Percentiles rank a stretch among this genome's conserved stretches.
Evolutionary conservation across 1,140 invertebrate species (phyloP).

Genomic region (Habropoda laboriosa): DNA sequence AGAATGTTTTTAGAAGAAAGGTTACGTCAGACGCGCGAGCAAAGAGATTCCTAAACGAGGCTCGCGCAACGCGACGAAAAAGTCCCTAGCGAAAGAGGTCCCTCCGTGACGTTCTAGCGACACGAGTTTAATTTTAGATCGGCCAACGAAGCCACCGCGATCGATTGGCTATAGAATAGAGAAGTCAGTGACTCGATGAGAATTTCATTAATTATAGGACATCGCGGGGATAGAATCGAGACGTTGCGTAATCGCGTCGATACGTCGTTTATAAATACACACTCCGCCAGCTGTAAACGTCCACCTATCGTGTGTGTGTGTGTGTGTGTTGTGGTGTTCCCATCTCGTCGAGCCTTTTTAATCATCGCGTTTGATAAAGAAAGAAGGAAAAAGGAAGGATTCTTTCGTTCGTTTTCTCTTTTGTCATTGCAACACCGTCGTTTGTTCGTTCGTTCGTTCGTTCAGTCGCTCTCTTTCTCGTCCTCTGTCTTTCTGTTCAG

Average conservation of each 20-base stretch:
- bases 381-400: too few relatives aligned
- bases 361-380: too few relatives aligned
- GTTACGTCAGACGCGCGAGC: conserved; percentile 1
- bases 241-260: conserved; percentile 38
- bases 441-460: not conserved
- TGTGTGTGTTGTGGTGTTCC: not conserved
- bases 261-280: conserved; percentile 48
- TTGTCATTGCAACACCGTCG: not conserved
- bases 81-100: conserved; percentile 12
- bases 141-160: conserved; percentile 26
- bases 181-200: conserved; percentile 48
- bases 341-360: not conserved
- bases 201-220: conserved; percentile 55
- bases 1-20: not conserved
- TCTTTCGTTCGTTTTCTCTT: not conserved
- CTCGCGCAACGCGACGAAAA: conserved; percentile 21
- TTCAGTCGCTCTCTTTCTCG: not conserved
- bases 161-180: conserved; percentile 29
- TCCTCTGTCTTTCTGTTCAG: not conserved
- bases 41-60: conserved; percentile 11
- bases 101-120: conserved; percentile 20
- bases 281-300: not conserved
- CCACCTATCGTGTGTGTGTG: not conserved
- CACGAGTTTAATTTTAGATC: conserved; percentile 31
- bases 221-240: conserved; percentile 28